A percentile compares a stretch with the other conserved stretches of the same genome.
Conservation (phyloP, 2,113 vertebrate species). For the Crotalus helleri region DNA sequence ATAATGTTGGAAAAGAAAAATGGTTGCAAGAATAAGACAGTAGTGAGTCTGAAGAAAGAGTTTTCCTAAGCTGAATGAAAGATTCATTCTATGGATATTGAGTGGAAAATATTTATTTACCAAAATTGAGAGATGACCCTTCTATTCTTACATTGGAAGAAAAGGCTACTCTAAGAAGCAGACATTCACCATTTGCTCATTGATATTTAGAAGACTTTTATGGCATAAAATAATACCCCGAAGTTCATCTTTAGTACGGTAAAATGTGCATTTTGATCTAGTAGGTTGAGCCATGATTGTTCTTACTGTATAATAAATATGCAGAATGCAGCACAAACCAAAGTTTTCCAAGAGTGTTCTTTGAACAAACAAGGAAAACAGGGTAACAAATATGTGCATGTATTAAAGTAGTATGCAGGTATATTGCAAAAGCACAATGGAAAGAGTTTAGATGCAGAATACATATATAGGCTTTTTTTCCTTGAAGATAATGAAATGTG, state of each 20-base stretch:
- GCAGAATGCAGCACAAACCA: background rate
- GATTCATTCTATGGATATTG: constrained; percentile 44
- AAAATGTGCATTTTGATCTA: constrained; percentile 32
- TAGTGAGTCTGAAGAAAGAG: constrained; percentile 33
- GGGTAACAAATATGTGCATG: background rate
- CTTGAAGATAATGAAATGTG: background rate
- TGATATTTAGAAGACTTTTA: constrained; percentile 8
- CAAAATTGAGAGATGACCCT: background rate
- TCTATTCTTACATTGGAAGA: constrained; percentile 16
- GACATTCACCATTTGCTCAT: constrained; percentile 28
- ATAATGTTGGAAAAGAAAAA: constrained; percentile 36
- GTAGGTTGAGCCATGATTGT: constrained; percentile 19
- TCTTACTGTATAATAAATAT: constrained; percentile 20
- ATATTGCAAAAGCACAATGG: constrained; percentile 5
- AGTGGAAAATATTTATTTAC: constrained; percentile 19
- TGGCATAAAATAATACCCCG: background rate
- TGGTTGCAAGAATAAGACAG: constrained; percentile 43
- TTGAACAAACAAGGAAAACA: background rate
- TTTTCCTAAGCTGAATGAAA: constrained; percentile 2
- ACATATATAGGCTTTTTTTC: background rate
- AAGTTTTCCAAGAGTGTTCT: background rate
- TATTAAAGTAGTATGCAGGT: background rate
- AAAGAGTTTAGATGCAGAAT: background rate
- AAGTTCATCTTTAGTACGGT: constrained; percentile 5
- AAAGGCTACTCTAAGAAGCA: constrained; percentile 42